Evolutionary conservation across 2,888 invertebrate species (phyloP).

Genomic region (Portevinia maculata): DNA sequence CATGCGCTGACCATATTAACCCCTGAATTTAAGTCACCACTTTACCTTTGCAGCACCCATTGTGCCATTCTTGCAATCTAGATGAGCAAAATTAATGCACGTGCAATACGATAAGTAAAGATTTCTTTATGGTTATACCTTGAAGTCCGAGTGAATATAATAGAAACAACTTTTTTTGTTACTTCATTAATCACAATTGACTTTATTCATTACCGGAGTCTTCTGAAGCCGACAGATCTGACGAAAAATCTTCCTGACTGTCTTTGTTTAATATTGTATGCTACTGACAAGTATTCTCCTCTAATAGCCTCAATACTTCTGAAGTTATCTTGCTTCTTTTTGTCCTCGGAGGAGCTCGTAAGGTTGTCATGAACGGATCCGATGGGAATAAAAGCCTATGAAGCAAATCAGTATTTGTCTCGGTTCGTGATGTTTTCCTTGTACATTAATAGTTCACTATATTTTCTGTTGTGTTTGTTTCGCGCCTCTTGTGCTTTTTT

Average conservation of each 20-base stretch:
- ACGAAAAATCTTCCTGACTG: conserved; percentile 4
- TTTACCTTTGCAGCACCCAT: no score
- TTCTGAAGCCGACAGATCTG: not conserved
- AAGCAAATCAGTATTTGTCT: conserved; percentile 32
- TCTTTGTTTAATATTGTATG: conserved; percentile 6
- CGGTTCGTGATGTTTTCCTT: conserved; percentile 35
- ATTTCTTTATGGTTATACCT: conserved; percentile 13
- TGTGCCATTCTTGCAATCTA: conserved; percentile 2
- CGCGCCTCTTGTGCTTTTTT: no score
- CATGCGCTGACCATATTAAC: no score
- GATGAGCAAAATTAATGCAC: conserved; percentile 1
- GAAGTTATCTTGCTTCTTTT: conserved; percentile 23
- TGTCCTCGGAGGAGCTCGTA: conserved; percentile 17
- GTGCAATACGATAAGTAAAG: not conserved
- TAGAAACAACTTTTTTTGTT: conserved; percentile 11
- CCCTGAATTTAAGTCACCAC: no score
- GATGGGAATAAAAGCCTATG: conserved; percentile 26
- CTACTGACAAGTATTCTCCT: conserved; percentile 2
- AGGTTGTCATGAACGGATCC: not conserved
- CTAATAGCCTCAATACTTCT: conserved; percentile 23
- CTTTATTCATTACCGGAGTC: conserved; percentile 7
- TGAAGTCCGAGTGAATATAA: conserved; percentile 17
- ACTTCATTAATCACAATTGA: not conserved
- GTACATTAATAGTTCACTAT: conserved; percentile 13
- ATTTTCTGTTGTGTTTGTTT: conserved; percentile 55